phyloP scores from a whole-genome alignment of 2,797 vertebrate genomes.

The Eremophila alpestris region DNA sequence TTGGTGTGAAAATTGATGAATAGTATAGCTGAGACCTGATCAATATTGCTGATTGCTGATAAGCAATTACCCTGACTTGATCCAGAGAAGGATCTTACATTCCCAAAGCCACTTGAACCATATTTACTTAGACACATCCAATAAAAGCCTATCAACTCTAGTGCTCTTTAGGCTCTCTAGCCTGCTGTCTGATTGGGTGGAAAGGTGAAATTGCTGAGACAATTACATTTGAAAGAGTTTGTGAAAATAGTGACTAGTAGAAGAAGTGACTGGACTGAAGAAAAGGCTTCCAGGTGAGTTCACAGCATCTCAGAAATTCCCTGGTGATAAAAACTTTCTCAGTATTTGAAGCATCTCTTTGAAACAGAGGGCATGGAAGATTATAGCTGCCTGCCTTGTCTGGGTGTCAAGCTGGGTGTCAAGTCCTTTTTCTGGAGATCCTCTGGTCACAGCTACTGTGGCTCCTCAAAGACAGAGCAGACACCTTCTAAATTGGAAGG shows the following conservation, averaged over 20 bases:
- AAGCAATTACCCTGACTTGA: neutral
- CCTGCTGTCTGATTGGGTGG: neutral
- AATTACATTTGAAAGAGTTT: neutral
- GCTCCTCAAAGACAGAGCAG: neutral
- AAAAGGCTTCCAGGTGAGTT: slow-evolving; percentile 14
- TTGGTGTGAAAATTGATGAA: neutral
- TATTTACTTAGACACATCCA: slow-evolving; percentile 19
- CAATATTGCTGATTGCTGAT: neutral
- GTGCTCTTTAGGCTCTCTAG: neutral
- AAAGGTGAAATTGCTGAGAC: neutral
- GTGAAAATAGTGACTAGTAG: neutral
- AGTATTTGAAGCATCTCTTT: neutral
- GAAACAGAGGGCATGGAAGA: neutral
- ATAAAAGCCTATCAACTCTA: slow-evolving; percentile 6
- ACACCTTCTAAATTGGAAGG: neutral
- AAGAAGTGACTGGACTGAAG: neutral
- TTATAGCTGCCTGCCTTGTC: neutral
- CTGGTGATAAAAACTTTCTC: neutral
- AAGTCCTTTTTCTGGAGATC: neutral
- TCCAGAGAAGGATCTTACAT: neutral
- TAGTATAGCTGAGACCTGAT: neutral
- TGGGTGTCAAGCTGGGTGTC: neutral
- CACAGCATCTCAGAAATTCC: neutral
- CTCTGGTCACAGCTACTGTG: neutral
- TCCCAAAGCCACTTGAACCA: slow-evolving; percentile 1